phyloP scores from a whole-genome alignment of 2,888 invertebrate genomes.

The Dendrolimus pini region DNA sequence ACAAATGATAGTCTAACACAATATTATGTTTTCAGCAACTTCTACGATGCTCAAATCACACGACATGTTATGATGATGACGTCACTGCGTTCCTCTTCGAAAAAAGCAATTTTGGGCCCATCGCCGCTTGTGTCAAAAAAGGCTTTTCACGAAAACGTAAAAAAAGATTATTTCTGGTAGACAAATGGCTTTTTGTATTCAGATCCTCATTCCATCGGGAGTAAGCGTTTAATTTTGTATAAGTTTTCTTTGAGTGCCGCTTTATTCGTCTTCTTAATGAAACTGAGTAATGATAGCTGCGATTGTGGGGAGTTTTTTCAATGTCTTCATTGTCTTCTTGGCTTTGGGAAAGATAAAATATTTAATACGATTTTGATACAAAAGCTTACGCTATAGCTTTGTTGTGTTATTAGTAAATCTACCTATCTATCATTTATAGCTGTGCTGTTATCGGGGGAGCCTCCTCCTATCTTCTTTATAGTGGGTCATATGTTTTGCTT shows the following conservation, averaged over 20 bases:
- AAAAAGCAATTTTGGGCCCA: conserved; percentile 42
- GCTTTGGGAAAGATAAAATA: background rate
- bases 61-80: background rate
- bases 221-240: conserved; percentile 11
- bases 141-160: conserved; percentile 35
- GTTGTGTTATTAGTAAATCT: no score
- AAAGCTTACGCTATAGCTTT: no score
- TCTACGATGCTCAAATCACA: no score
- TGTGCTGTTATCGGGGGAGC: no score
- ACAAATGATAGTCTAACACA: no score
- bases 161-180: conserved; percentile 35
- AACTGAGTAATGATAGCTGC: background rate
- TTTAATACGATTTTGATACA: background rate
- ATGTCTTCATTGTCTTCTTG: background rate
- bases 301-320: background rate
- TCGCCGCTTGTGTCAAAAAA: conserved; percentile 30
- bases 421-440: no score
- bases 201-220: conserved; percentile 10
- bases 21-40: no score
- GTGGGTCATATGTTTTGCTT: no score
- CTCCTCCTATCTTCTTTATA: no score
- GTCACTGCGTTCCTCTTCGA: conserved; percentile 14
- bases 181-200: conserved; percentile 22
- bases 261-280: background rate
- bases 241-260: background rate